Conservation (phyloP, 2,888 invertebrate genomes). For the Dorcus parallelipipedus region DNA sequence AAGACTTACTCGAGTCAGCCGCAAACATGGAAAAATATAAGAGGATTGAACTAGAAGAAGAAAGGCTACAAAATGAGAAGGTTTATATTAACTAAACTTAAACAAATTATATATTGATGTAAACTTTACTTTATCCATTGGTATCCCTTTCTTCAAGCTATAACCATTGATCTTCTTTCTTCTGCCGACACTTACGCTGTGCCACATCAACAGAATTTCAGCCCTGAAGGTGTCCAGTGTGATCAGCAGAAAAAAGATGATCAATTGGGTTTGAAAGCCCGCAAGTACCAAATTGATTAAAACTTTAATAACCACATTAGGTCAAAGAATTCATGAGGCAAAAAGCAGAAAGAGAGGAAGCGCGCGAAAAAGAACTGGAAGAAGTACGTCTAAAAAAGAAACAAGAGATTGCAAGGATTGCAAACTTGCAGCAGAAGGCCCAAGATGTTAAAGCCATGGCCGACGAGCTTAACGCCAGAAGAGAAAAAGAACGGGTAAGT, state of each 20-base stretch:
- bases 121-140: too few species aligned
- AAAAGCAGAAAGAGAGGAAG: slow-evolving; percentile 60
- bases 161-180: too few species aligned
- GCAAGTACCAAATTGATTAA: too few species aligned
- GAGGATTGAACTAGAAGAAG: slow-evolving; percentile 63
- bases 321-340: slow-evolving; percentile 61
- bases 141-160: too few species aligned
- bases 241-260: too few species aligned
- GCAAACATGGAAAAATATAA: slow-evolving; percentile 60
- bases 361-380: slow-evolving; percentile 53
- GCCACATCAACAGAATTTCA: too few species aligned
- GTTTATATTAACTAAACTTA: slow-evolving; percentile 36
- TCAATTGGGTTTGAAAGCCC: too few species aligned
- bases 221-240: too few species aligned
- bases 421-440: slow-evolving; percentile 55
- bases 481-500: slow-evolving; percentile 52
- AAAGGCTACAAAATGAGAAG: slow-evolving; percentile 61
- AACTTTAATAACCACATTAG: slow-evolving; percentile 17
- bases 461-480: slow-evolving; percentile 53
- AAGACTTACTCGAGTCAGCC: slow-evolving; percentile 60
- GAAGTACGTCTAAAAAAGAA: slow-evolving; percentile 59
- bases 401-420: slow-evolving; percentile 54
- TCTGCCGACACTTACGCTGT: too few species aligned
- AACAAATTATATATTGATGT: not conserved
- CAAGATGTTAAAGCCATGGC: slow-evolving; percentile 51